These are phyloP conservation scores for Tetragnatha versicolor DNA, from an alignment of 1,140 invertebrate species.

Conservation along the genomic window DNA sequence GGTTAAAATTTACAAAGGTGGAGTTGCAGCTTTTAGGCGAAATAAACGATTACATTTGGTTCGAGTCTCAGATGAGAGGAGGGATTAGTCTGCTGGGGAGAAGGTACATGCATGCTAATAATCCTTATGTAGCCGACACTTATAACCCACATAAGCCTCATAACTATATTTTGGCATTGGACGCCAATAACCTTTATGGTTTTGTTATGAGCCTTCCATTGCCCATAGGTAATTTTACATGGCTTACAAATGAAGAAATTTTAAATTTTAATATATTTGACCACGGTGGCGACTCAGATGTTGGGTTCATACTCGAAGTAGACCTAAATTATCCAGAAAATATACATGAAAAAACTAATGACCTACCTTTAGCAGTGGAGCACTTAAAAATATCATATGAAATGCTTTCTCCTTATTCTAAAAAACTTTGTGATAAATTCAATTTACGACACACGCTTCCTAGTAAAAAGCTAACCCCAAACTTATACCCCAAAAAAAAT, in stretches of 20 bases:
- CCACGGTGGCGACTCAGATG: background rate
- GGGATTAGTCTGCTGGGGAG: background rate
- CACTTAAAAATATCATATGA: slow-evolving; percentile 32
- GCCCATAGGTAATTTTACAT: background rate
- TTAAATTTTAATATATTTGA: slow-evolving; percentile 3
- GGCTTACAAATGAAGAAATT: slow-evolving; percentile 31
- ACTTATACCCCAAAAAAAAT: slow-evolving; percentile 58
- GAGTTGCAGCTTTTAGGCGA: background rate
- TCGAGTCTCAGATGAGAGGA: background rate
- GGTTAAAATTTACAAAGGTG: background rate
- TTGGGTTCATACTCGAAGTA: slow-evolving; percentile 58
- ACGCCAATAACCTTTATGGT: slow-evolving; percentile 9
- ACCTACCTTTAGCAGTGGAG: slow-evolving; percentile 63
- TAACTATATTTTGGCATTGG: background rate
- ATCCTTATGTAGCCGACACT: background rate
- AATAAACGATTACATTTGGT: slow-evolving; percentile 5
- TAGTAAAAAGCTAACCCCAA: slow-evolving; percentile 30
- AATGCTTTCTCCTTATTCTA: slow-evolving; percentile 26
- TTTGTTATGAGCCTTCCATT: background rate
- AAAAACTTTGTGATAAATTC: slow-evolving; percentile 1
- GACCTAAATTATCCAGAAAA: slow-evolving; percentile 59
- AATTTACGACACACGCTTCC: background rate
- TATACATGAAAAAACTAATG: slow-evolving; percentile 61
- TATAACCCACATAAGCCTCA: background rate
- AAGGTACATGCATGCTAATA: background rate